These are phyloP conservation scores for Holothuria leucospilota DNA, from an alignment of 53 echinoderm and acorn worm genomes.

Conservation along the genomic window DNA sequence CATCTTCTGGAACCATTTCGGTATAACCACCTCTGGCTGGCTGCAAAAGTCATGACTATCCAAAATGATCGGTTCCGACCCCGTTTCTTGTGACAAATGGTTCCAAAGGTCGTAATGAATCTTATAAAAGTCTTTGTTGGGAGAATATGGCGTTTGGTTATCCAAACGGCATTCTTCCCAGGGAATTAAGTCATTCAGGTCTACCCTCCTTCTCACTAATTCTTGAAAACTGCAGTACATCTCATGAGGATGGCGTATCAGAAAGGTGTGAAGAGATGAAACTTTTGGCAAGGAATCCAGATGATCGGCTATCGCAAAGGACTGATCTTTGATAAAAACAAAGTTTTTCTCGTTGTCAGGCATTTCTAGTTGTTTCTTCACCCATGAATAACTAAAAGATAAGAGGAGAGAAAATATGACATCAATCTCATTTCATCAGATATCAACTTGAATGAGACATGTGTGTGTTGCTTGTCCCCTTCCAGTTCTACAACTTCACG, in stretches of 20 bases:
- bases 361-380: conserved; percentile 7
- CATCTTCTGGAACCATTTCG: neutral
- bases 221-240: neutral
- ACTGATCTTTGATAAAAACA: neutral
- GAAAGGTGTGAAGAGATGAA: neutral
- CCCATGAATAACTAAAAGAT: neutral
- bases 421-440: too few species aligned
- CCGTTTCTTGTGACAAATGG: neutral
- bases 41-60: neutral
- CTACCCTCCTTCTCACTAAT: neutral
- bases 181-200: too few species aligned
- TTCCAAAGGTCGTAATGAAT: neutral
- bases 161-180: too few species aligned
- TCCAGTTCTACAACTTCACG: too few species aligned
- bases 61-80: neutral
- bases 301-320: neutral
- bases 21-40: neutral
- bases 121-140: neutral
- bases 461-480: too few species aligned
- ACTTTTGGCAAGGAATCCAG: neutral
- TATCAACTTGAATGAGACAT: too few species aligned
- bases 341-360: neutral
- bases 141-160: neutral
- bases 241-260: neutral
- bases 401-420: neutral